Base-by-base conservation (phyloP, 2,797 vertebrate genomes). In the Enteromius thamalakanensis region DNA sequence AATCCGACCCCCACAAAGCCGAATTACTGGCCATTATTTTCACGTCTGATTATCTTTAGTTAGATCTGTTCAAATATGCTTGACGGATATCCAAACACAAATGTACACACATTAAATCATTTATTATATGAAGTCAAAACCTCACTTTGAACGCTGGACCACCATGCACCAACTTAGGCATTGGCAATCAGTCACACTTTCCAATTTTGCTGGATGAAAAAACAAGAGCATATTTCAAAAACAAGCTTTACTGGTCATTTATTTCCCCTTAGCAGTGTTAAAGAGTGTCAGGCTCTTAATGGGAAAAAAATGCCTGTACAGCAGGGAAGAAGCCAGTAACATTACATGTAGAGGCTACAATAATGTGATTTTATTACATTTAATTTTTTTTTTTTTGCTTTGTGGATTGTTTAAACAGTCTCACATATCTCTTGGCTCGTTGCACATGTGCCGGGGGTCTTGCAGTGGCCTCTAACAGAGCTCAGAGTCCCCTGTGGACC, bases 331-430 rank as follows among this genome's bases (percentile, higher is more conserved):
- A 87, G 90, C 88, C 87, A 88, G 89, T 86, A 90, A 83, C 67
- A 81, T 88, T 88, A 87, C 90, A 90, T 68, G 74, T 86, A 83
- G 90, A 87, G 85, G 86, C 86, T 87, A 80, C 72, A 34, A 86
- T 92, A 91, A 92, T 89, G 51, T 58, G 21, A 75, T 53, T 17
- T 91, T 14, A 47, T 47, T 47, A 14, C 14, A 47, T 47, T 47
- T 47, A 90, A n/a, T 62, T 32, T 32, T 32, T 32, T 21, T 17
- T 29, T 92, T 94, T 90, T 89, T 92, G 81, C 72, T 84, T 78
- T 85, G 90, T 92, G 91, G 93, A 93, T 93, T 94, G 93, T 94
- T 94, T 94, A 90, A 92, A 93, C 89, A 92, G 92, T 92, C 87
- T 93, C 91, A 88, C 92, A 93, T 94, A 86, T 90, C 91, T 74